Base-by-base conservation (phyloP, 2,113 vertebrate species). In the Ophiodon elongatus region DNA sequence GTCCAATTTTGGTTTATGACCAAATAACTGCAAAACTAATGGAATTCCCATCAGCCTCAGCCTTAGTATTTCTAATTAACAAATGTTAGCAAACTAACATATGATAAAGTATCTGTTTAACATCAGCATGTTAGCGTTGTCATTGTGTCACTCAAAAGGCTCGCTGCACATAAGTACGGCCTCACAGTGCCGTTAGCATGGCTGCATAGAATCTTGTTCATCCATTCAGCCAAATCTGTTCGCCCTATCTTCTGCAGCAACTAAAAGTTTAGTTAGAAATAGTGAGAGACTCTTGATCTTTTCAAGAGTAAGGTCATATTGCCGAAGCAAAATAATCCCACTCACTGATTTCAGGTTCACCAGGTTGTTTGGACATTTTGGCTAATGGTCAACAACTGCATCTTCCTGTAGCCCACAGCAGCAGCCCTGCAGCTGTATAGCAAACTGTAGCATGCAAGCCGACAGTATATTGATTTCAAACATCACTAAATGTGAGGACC, bases 391-490 rank as follows among this genome's bases (percentile, higher is more conserved):
- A 43, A 17, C 2, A 82, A 17, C n/a, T 27, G 7, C 8, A 39
- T 17, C 45, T 54, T 31, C 11, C 41, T 31, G 1, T 45, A 2
- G 47, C 47, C 47, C 23, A 2, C 11, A 17, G 17, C 25, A 56
- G 7, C 13, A 9, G n/a, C 3, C 11, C 41, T 52, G 23, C 33
- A 7, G 2, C 31, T 27, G 7, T 6, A 63, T 4, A 33, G 14
- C 19, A 56, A 47, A 67, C 62, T 27, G 66, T 3, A 64, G 59
- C 31, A 33, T 65, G 56, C 19, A 10, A 75, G 33, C 37, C 50
- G 39, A 41, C 54, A 13, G n/a, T 13, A 21, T 85, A 81, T 72
- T 43, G 41, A 79, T 76, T 84, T 73, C 4, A 70, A 67, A 84
- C 72, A 57, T 63, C 33, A 62, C 65, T 60, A 60, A 35, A 74